Base-by-base conservation (phyloP, 2,113 vertebrate species). In the Helogale parvula region DNA sequence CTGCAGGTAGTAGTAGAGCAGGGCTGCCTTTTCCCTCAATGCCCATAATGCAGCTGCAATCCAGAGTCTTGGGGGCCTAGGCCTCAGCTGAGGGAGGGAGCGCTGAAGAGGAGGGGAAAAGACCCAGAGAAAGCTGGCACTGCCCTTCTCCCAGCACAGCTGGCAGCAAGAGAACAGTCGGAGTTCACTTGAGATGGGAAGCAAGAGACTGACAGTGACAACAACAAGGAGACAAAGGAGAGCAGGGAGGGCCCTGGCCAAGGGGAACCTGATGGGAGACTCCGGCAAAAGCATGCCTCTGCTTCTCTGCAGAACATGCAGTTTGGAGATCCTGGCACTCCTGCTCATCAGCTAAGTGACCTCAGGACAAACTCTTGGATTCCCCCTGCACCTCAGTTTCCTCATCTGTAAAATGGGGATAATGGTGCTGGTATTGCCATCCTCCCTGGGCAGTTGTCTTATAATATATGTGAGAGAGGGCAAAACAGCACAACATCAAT, bases 361-460 rank as follows among this genome's bases (percentile, higher is more conserved):
- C 54, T 69, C 69, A 57, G 31, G 27, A 38, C 45, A 96, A 96
- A 76, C 3, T 66, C 41, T 38, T 52, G 54, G 47, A 85, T n/a
- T n/a, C 21, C 17, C 7, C 63, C 14, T 88, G 27, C 5, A 81
- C 65, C 92, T 95, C 79, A 90, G 38, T 90, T 91, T 96, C 74
- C 47, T 90, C 79, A 81, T 95, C 68, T 92, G 90, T 92, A 80
- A 88, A 92, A 74, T 79, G 84, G 90, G 68, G 17, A 38, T 63
- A 60, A 68, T 54, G 52, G 19, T 81, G 60, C 35, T 76, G 63
- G n/a, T 38, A 84, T 81, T 31, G 63, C 45, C 92, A 90, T 54
- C 74, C 35, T 87, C 76, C 33, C 76, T 35, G 41, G 80, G 76
- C 57, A 94, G 29, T 10, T 93, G 21, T 86, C 71, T 91, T 72